Percentiles rank a stretch among this genome's conserved stretches.
These are phyloP conservation scores for Temnothorax nylanderi DNA, from an alignment of 1,140 invertebrate species.

Conservation along the genomic window DNA sequence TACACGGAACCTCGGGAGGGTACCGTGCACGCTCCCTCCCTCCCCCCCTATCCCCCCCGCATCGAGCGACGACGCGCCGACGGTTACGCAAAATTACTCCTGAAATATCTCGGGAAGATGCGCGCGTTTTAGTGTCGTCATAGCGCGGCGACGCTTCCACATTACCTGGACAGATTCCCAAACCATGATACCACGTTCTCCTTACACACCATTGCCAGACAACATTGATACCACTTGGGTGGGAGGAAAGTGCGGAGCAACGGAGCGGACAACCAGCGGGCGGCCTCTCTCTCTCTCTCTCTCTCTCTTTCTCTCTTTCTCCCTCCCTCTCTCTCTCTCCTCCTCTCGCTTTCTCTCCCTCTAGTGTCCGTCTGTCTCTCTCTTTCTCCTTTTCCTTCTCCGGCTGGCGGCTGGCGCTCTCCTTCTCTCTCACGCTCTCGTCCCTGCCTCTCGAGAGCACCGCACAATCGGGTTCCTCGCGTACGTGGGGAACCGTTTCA, in stretches of 20 bases:
- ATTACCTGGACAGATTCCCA: conserved; percentile 91
- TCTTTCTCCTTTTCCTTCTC: background rate
- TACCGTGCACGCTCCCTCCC: no score
- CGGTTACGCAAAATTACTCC: conserved; percentile 62
- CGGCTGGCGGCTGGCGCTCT: background rate
- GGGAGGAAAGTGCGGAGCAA: conserved; percentile 81
- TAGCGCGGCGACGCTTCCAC: conserved; percentile 5
- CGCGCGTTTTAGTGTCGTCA: background rate
- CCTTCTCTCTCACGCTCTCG: conserved; percentile 1
- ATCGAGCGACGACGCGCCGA: background rate
- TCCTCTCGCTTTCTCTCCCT: background rate
- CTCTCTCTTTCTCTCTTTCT: conserved; percentile 14
- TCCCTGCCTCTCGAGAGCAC: conserved; percentile 5
- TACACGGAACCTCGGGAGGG: no score
- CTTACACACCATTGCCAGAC: conserved; percentile 96
- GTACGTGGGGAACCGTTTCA: conserved; percentile 58
- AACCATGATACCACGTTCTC: conserved; percentile 97
- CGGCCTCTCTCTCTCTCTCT: conserved; percentile 12
- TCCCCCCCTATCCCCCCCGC: no score
- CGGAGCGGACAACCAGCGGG: conserved; percentile 76
- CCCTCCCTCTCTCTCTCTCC: background rate
- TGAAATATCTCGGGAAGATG: conserved; percentile 46
- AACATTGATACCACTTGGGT: conserved; percentile 88
- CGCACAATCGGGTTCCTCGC: conserved; percentile 16
- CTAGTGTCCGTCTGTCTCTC: background rate